phyloP scores from a whole-genome alignment of 1,140 invertebrate genomes.

The Drosophila guanche region DNA sequence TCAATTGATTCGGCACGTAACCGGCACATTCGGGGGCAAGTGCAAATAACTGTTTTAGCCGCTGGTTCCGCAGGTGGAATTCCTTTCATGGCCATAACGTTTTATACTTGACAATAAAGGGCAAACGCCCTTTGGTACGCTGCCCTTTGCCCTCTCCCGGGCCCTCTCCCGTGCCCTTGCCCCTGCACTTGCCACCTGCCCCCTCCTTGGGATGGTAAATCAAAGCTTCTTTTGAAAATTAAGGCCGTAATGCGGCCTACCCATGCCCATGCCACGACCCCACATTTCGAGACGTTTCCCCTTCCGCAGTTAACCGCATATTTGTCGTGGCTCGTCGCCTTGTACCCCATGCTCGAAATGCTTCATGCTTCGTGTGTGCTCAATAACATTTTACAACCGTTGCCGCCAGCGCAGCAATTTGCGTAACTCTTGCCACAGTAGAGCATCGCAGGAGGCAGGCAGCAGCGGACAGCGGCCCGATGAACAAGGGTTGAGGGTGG shows the following conservation, averaged over 20 bases:
- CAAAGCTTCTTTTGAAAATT: conserved; percentile 71
- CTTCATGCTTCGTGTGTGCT: conserved; percentile 43
- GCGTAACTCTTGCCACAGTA: conserved; percentile 60
- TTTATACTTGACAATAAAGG: conserved; percentile 79
- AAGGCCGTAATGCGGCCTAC: conserved; percentile 56
- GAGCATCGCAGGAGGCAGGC: background rate
- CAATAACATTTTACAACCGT: conserved; percentile 81
- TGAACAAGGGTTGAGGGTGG: background rate
- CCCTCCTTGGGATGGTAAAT: conserved; percentile 34
- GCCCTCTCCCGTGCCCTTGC: conserved; percentile 7
- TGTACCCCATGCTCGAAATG: background rate
- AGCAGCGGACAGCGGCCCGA: background rate
- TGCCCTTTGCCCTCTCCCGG: conserved; percentile 15
- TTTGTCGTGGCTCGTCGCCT: conserved; percentile 57
- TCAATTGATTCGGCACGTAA: conserved; percentile 78
- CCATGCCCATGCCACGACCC: conserved; percentile 11
- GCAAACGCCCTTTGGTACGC: conserved; percentile 35
- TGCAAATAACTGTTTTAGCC: conserved; percentile 78
- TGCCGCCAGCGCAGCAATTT: conserved; percentile 81
- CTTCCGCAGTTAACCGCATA: conserved; percentile 53
- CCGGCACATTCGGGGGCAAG: conserved; percentile 50
- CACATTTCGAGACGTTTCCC: background rate
- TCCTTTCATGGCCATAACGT: conserved; percentile 61
- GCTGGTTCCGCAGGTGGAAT: conserved; percentile 30
- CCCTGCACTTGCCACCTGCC: too few relatives aligned